Evolutionary conservation across 2,113 vertebrate species (phyloP), one percentile per base, ranked within the genome.

Genomic region (Eulacestoma nigropectus): DNA sequence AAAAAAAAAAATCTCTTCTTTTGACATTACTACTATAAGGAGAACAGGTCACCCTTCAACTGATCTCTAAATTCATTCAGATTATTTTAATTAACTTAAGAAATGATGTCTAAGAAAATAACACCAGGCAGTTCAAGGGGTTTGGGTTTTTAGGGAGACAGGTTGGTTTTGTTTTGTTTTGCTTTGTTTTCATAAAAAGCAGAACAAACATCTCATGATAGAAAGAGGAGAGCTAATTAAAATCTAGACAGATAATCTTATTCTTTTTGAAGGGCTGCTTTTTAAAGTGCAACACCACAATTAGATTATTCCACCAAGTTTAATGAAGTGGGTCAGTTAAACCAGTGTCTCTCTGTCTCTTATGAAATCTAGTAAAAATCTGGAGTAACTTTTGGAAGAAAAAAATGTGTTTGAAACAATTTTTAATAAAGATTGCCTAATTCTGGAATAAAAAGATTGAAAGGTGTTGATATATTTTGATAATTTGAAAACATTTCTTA

Each of bases 181-280:
- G 4, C 16, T 79, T 47, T 39, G 8, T 35, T 63, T 26, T 22
- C 9, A 67, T 47, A 37, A 92, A 89, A 93, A 84, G 5, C 8
- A 89, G 44, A 78, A 74, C 13, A 82, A 75, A 21, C 1, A 59
- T 33, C 6, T 57, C 35, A 47, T 35, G 5, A 33, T 7, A 78
- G 29, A 78, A 84, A 89, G 30, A 52, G 9, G 10, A 89, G 25
- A 78, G 17, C 12, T 84, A 94, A 94, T 63, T 81, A 78, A 95
- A 81, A 80, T 59, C 37, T 41, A 23, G 21, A 64, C 22, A 87
- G 37, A 85, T 23, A 70, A 84, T 67, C 46, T 64, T 25, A 76
- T 47, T 57, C 13, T 59, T 92, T 84, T 49, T 64, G 39, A 92
- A 94, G 21, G 63, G 7, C 14, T 56, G 5, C 10, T 91, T 91